Evolutionary conservation across 2,113 vertebrate genomes (phyloP).

Genomic region (Onychostoma macrolepis): DNA sequence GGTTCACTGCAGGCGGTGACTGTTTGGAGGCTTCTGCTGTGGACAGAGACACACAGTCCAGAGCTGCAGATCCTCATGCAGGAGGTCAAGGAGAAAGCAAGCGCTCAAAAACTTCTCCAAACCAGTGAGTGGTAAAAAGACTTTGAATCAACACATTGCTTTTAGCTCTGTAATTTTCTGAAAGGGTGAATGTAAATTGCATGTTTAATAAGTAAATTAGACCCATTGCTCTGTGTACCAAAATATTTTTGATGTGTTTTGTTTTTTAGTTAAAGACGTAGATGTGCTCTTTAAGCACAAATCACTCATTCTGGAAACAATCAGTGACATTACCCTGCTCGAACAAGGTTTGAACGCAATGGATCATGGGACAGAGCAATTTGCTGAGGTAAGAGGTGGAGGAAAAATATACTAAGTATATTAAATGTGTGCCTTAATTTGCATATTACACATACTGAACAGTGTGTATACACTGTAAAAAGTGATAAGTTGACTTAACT

Average conservation of each 20-base stretch:
- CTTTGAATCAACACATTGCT: background rate
- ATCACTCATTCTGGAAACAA: conserved; percentile 65
- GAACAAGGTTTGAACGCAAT: conserved; percentile 41
- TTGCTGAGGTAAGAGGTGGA: conserved; percentile 67
- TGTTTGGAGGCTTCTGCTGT: conserved; percentile 74
- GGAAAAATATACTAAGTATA: background rate
- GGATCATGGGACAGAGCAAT: conserved; percentile 55
- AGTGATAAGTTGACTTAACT: too few species aligned
- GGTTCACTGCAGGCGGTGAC: conserved; percentile 61
- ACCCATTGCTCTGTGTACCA: background rate
- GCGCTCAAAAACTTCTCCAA: conserved; percentile 65
- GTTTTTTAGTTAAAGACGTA: conserved; percentile 52
- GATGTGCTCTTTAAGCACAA: conserved; percentile 68
- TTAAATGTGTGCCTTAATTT: background rate
- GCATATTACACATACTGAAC: background rate
- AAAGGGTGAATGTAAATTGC: background rate
- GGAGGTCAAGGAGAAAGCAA: conserved; percentile 71
- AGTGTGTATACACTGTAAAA: too few species aligned
- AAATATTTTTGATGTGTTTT: background rate
- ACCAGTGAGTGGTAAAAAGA: conserved; percentile 59
- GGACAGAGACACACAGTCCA: conserved; percentile 56
- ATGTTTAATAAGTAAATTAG: background rate
- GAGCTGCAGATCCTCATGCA: conserved; percentile 62
- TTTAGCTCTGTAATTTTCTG: background rate
- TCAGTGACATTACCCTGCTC: conserved; percentile 53